Evolutionary conservation across 2,113 vertebrate species (phyloP).

Genomic region (Lepisosteus osseus): DNA sequence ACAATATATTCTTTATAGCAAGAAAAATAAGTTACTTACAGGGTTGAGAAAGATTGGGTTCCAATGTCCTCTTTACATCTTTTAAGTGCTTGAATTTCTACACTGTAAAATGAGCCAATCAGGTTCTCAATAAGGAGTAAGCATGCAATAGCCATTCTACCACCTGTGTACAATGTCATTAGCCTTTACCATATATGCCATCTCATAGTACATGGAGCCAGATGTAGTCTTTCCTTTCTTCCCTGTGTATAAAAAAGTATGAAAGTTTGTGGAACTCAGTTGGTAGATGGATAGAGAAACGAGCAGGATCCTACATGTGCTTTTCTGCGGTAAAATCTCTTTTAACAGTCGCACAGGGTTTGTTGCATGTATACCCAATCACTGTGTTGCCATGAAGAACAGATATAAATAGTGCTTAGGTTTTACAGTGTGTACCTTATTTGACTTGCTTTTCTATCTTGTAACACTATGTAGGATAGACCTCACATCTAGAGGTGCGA

Average conservation of each 20-base stretch:
- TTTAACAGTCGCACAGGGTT: too few species aligned
- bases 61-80: conserved; percentile 23
- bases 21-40: conserved; percentile 51
- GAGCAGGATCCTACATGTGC: conserved; percentile 8
- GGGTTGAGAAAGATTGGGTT: conserved; percentile 40
- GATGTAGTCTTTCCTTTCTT: background rate
- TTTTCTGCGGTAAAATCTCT: background rate
- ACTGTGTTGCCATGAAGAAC: background rate
- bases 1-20: conserved; percentile 51
- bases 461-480: too few species aligned
- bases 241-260: conserved; percentile 4
- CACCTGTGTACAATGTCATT: conserved; percentile 1
- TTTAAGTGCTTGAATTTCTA: too few species aligned
- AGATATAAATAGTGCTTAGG: background rate
- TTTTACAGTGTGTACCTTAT: background rate
- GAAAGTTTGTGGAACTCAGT: background rate
- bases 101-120: background rate
- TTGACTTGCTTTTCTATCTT: too few species aligned
- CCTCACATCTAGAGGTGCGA: too few species aligned
- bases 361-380: too few species aligned
- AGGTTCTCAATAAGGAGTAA: conserved; percentile 26
- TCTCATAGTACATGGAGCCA: background rate
- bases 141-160: conserved; percentile 37
- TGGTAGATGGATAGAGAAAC: conserved; percentile 16
- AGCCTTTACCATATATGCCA: conserved; percentile 7